phyloP scores from a whole-genome alignment of 2,797 vertebrate species.

The Takifugu rubripes region DNA sequence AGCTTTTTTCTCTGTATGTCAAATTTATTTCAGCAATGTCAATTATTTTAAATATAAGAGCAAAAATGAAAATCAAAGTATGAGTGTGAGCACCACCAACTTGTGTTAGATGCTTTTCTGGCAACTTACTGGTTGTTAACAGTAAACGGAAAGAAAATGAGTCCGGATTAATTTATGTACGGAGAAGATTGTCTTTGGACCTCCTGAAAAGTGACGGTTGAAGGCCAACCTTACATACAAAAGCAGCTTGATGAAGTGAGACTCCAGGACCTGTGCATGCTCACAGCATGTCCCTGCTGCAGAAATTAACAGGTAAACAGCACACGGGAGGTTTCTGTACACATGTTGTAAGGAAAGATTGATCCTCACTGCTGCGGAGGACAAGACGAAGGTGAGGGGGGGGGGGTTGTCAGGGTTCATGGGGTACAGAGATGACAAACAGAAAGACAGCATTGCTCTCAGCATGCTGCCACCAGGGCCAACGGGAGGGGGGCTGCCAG shows the following conservation, averaged over 20 bases:
- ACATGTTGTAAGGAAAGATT: constrained; percentile 27
- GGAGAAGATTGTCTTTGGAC: background rate
- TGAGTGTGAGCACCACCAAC: constrained; percentile 20
- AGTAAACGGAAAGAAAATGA: background rate
- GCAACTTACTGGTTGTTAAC: constrained; percentile 25
- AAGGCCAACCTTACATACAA: constrained; percentile 32
- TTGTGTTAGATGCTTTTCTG: constrained; percentile 20
- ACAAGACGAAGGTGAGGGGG: constrained; percentile 8
- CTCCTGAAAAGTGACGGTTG: constrained; percentile 18
- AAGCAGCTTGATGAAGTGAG: constrained; percentile 73
- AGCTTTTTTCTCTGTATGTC: constrained; percentile 47
- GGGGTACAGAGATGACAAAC: constrained; percentile 79
- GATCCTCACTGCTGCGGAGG: constrained; percentile 43
- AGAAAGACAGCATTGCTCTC: constrained; percentile 75
- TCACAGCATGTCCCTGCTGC: constrained; percentile 70
- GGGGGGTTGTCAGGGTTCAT: constrained; percentile 55
- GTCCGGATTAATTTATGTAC: background rate
- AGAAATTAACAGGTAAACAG: constrained; percentile 74
- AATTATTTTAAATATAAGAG: constrained; percentile 33
- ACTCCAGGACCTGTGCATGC: constrained; percentile 72
- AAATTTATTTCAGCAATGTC: background rate
- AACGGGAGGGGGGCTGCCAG: constrained; percentile 65
- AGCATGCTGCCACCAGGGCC: constrained; percentile 76
- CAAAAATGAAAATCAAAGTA: constrained; percentile 22
- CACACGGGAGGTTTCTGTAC: constrained; percentile 18